phyloP scores from a whole-genome alignment of 2,113 vertebrate species.

The Eudyptes chrysolophus region DNA sequence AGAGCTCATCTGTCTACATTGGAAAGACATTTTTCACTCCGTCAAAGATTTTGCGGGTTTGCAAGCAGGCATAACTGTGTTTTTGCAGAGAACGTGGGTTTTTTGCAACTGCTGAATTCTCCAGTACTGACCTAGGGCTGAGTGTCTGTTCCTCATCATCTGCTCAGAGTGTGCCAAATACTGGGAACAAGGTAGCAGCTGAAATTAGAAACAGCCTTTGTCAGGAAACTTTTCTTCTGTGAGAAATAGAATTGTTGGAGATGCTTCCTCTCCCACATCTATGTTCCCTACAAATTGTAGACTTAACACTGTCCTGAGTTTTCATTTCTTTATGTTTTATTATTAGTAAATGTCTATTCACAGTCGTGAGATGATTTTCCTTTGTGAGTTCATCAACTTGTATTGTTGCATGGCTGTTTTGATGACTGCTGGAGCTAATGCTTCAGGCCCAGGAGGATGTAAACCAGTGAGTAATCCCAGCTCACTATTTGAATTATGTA shows the following conservation, averaged over 20 bases:
- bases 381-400: constrained; percentile 50
- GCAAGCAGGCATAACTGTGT: background rate
- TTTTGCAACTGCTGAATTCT: background rate
- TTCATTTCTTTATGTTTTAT: constrained; percentile 16
- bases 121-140: background rate
- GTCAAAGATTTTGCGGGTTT: background rate
- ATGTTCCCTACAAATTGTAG: background rate
- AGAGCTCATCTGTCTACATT: background rate
- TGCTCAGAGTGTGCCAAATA: background rate
- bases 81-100: background rate
- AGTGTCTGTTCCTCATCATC: background rate
- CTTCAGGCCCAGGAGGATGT: constrained; percentile 34
- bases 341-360: constrained; percentile 50
- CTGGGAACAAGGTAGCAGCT: background rate
- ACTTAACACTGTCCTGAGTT: constrained; percentile 19
- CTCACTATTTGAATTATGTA: constrained; percentile 32
- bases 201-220: background rate
- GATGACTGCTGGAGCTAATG: background rate
- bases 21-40: constrained; percentile 33
- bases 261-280: background rate
- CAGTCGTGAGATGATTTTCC: constrained; percentile 36
- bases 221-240: background rate
- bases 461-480: constrained; percentile 48
- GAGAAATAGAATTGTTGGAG: background rate
- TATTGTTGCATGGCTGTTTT: constrained; percentile 28